A percentile compares a stretch with the other conserved stretches of the same genome.
phyloP scores from a whole-genome alignment of 2,888 invertebrate species.

The Caenorhabditis wallacei region DNA sequence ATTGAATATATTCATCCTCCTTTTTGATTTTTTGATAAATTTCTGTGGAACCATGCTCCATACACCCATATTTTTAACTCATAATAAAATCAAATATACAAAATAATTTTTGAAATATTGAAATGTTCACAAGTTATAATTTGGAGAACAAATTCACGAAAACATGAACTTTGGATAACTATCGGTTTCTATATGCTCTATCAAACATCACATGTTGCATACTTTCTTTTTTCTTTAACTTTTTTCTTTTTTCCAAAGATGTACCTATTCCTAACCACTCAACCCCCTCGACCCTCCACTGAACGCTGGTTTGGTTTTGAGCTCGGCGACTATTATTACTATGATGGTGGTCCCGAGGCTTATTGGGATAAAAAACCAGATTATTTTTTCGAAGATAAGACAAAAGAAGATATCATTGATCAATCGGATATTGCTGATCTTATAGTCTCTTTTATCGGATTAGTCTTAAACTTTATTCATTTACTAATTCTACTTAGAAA shows the following conservation, averaged over 20 bases:
- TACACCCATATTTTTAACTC: too few species aligned
- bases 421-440: not conserved
- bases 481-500: not conserved
- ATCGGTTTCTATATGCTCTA: too few species aligned
- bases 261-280: not conserved
- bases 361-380: not conserved
- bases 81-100: too few species aligned
- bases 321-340: constrained; percentile 3
- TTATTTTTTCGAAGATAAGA: not conserved
- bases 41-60: too few species aligned
- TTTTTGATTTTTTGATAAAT: not conserved
- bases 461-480: not conserved
- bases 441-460: not conserved
- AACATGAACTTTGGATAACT: too few species aligned
- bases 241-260: too few species aligned
- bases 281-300: not conserved
- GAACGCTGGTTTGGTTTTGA: constrained; percentile 18
- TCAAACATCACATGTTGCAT: too few species aligned
- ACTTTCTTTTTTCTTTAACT: too few species aligned
- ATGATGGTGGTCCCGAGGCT: not conserved
- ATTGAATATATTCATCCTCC: not conserved
- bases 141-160: too few species aligned
- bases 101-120: too few species aligned
- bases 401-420: not conserved
- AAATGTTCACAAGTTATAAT: too few species aligned